phyloP scores from a whole-genome alignment of 2,888 invertebrate genomes.

The Nomada ruficornis region DNA sequence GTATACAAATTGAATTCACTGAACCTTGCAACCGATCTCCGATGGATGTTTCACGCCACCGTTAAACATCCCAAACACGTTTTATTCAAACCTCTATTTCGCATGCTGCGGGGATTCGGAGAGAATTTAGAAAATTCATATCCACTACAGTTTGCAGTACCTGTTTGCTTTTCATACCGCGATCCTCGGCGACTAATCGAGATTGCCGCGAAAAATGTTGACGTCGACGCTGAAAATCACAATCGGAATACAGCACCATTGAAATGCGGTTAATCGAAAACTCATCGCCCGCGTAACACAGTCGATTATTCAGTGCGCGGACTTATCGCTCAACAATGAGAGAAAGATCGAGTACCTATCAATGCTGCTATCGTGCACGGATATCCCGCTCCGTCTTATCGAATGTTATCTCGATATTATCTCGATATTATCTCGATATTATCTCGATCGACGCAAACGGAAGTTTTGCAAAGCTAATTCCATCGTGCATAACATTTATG shows the following conservation, averaged over 20 bases:
- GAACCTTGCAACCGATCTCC: conserved; percentile 53
- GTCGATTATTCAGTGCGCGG: conserved; percentile 19
- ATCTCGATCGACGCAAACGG: conserved; percentile 71
- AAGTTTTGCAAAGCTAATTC: conserved; percentile 38
- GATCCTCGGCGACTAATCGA: too few relatives aligned
- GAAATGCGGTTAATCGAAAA: conserved; percentile 33
- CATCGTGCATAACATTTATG: conserved; percentile 8
- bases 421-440: conserved; percentile 32
- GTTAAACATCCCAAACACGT: conserved; percentile 50
- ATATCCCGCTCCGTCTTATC: conserved; percentile 68
- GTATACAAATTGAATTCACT: conserved; percentile 43
- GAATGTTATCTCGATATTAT: conserved; percentile 68
- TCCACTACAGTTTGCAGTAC: too few relatives aligned
- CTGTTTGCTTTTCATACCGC: too few relatives aligned
- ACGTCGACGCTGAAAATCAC: neutral
- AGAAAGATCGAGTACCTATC: conserved; percentile 51
- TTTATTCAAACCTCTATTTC: too few relatives aligned
- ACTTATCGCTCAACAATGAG: conserved; percentile 30
- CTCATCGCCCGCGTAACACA: conserved; percentile 27
- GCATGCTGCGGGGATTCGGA: too few relatives aligned
- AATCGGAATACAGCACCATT: neutral
- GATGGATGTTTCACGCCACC: conserved; percentile 44
- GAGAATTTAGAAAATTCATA: neutral
- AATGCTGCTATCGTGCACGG: conserved; percentile 62
- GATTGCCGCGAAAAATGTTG: too few relatives aligned